These are phyloP conservation scores for Drosophila nasuta DNA, from an alignment of 1,140 invertebrate genomes.

Conservation along the genomic window DNA sequence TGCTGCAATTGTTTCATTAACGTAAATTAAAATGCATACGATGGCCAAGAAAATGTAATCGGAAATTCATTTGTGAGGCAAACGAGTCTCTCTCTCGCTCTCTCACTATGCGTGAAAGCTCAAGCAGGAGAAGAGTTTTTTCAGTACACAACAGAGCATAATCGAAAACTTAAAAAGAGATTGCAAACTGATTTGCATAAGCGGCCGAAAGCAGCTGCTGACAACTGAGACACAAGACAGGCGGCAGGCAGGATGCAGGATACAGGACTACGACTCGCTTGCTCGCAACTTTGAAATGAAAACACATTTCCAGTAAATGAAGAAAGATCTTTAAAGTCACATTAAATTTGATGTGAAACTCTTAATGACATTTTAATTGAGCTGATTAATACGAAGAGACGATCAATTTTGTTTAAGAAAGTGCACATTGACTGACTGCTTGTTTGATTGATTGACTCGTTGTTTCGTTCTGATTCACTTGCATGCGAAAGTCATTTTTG, in stretches of 20 bases:
- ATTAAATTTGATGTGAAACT: constrained; percentile 11
- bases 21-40: constrained; percentile 77
- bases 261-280: background rate
- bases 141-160: constrained; percentile 51
- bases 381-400: background rate
- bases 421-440: background rate
- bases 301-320: constrained; percentile 9
- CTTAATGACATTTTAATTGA: constrained; percentile 20
- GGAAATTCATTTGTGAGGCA: constrained; percentile 67
- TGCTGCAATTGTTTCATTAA: constrained; percentile 78
- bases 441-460: background rate
- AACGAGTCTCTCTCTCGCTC: background rate
- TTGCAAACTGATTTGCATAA: constrained; percentile 78
- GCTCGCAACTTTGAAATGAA: constrained; percentile 7
- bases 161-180: constrained; percentile 73
- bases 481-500: too few species aligned
- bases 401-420: background rate
- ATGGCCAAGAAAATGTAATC: constrained; percentile 71
- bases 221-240: constrained; percentile 10
- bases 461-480: too few species aligned
- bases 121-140: background rate
- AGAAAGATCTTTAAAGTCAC: constrained; percentile 16
- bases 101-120: background rate
- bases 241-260: constrained; percentile 16
- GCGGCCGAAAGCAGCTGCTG: constrained; percentile 63